These are phyloP conservation scores for Bubo scandiacus DNA, from an alignment of 2,113 vertebrate species.

Conservation along the genomic window DNA sequence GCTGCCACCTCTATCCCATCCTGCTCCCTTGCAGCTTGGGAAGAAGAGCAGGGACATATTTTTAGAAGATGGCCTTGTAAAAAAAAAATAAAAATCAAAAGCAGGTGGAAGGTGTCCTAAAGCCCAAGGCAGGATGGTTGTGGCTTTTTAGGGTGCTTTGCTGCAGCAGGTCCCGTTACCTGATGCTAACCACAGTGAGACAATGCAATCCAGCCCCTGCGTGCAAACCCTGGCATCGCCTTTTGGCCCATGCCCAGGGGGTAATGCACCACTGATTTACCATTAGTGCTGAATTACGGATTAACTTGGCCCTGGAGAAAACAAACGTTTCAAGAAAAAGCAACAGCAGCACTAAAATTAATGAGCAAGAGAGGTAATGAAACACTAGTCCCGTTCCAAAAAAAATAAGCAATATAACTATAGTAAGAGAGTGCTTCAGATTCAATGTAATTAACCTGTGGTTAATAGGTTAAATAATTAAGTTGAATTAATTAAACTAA, in stretches of 20 bases:
- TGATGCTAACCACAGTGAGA: not conserved
- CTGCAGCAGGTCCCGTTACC: not conserved
- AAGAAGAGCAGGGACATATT: not conserved
- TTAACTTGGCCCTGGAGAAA: conserved; percentile 28
- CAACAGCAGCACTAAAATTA: conserved; percentile 18
- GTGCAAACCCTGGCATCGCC: not conserved
- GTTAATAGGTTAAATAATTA: conserved; percentile 30
- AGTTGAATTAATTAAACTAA: conserved; percentile 23
- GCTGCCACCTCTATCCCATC: not conserved
- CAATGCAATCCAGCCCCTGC: not conserved
- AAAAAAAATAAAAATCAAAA: not conserved
- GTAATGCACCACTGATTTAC: not conserved
- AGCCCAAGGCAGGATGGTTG: not conserved
- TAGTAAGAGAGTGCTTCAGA: not conserved
- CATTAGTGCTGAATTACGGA: conserved; percentile 11
- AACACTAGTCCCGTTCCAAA: not conserved
- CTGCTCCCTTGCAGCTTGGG: not conserved
- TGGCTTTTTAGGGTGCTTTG: not conserved
- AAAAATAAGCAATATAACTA: not conserved
- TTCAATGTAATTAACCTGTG: not conserved
- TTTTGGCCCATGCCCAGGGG: not conserved
- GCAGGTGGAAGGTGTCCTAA: not conserved
- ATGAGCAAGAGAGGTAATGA: conserved; percentile 17
- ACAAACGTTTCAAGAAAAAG: not conserved
- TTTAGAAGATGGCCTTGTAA: not conserved